phyloP scores from a whole-genome alignment of 2,797 vertebrate genomes.

The Oreonectes daqikongensis region DNA sequence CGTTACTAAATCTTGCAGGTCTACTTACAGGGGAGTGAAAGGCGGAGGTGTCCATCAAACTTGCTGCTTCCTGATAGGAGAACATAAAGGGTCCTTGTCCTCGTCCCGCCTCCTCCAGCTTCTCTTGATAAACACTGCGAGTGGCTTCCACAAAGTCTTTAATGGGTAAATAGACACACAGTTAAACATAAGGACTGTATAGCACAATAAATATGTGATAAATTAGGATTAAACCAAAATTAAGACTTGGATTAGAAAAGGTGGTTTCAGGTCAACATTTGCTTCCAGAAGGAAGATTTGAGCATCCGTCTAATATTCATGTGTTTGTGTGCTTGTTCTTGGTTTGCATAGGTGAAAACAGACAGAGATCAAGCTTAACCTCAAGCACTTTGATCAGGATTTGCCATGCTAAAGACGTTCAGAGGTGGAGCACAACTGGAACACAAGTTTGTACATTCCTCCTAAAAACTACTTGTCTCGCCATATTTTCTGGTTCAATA shows the following conservation, averaged over 20 bases:
- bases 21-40: constrained; percentile 85
- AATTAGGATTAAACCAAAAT: not conserved
- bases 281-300: not conserved
- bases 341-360: constrained; percentile 17
- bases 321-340: constrained; percentile 5
- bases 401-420: not conserved
- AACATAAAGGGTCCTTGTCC: constrained; percentile 81
- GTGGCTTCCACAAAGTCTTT: constrained; percentile 87
- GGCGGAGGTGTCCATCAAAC: constrained; percentile 87
- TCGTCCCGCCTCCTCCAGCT: constrained; percentile 79
- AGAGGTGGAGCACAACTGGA: not conserved
- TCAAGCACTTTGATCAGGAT: constrained; percentile 34
- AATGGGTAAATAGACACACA: not conserved
- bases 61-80: constrained; percentile 87
- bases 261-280: constrained; percentile 6
- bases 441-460: too few species aligned
- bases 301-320: not conserved
- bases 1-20: not conserved
- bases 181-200: constrained; percentile 2
- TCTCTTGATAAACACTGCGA: constrained; percentile 77
- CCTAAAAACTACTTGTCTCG: not conserved
- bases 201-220: constrained; percentile 6
- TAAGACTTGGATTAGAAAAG: not conserved
- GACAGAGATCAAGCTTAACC: constrained; percentile 13
- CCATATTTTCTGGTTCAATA: not conserved